Percentiles rank a stretch among this genome's conserved stretches.
phyloP scores from a whole-genome alignment of 2,888 invertebrate genomes.

The Pheosia tremula region DNA sequence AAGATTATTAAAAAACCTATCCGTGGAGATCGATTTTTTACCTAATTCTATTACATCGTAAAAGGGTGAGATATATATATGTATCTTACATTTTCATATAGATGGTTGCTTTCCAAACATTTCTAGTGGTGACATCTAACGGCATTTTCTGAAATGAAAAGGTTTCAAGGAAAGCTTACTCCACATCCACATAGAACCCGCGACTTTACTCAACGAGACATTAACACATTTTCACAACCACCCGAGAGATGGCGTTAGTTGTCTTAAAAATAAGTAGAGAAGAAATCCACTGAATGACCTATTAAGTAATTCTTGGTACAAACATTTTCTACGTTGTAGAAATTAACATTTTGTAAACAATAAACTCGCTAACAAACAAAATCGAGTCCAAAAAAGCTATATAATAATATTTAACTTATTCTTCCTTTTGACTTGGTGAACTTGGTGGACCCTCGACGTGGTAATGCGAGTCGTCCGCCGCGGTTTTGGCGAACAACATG shows the following conservation, averaged over 20 bases:
- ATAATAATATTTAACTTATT: too few species aligned
- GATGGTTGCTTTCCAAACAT: background rate
- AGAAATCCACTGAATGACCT: too few species aligned
- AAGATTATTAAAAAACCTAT: too few species aligned
- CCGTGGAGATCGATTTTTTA: too few species aligned
- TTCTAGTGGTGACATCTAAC: slow-evolving; percentile 25
- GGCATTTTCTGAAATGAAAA: background rate
- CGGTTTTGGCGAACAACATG: background rate
- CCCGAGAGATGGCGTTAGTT: slow-evolving; percentile 47
- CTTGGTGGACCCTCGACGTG: background rate
- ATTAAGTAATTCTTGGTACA: too few species aligned
- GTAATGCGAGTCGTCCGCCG: slow-evolving; percentile 5
- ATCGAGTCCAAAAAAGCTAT: too few species aligned
- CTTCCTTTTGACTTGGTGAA: background rate
- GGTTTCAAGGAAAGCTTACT: background rate
- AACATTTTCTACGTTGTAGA: too few species aligned
- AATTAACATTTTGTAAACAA: too few species aligned
- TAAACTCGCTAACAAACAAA: too few species aligned
- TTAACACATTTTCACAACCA: slow-evolving; percentile 22
- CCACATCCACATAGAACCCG: background rate
- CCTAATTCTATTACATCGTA: too few species aligned
- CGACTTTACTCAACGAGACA: background rate
- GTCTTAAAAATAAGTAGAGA: background rate
- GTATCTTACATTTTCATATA: too few species aligned
- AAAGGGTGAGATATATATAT: too few species aligned